Conservation (phyloP, 2,888 invertebrate genomes). For the Himalopsyche tibetana region DNA sequence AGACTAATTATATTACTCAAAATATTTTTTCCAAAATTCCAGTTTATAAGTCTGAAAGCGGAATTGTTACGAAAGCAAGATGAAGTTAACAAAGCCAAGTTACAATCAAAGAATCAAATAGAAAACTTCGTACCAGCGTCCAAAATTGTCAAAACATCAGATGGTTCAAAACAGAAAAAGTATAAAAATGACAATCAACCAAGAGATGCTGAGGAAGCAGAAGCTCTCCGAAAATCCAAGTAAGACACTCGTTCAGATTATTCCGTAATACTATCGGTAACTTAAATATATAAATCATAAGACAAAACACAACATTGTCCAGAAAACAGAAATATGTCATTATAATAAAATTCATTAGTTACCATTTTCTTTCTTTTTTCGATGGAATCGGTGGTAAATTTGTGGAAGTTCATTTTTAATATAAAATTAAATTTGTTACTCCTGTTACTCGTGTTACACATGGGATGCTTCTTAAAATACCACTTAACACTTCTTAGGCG, state of each 20-base stretch:
- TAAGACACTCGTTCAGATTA: constrained; percentile 65
- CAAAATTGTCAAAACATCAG: constrained; percentile 71
- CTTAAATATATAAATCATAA: no score
- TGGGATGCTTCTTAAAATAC: no score
- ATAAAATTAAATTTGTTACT: no score
- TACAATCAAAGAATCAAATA: constrained; percentile 75
- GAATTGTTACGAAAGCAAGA: constrained; percentile 92
- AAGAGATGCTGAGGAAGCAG: constrained; percentile 69
- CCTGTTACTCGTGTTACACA: no score
- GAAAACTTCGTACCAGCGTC: constrained; percentile 75
- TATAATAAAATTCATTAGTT: background rate
- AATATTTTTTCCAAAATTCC: constrained; percentile 65
- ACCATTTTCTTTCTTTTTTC: background rate
- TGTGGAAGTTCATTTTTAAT: no score
- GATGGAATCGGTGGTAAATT: no score
- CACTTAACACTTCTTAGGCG: no score
- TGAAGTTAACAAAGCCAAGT: constrained; percentile 84
- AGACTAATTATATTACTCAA: no score
- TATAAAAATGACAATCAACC: constrained; percentile 73
- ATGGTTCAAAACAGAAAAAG: constrained; percentile 57
- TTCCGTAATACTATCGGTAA: no score
- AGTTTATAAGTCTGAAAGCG: constrained; percentile 90
- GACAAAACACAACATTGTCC: no score
- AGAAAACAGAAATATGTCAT: no score
- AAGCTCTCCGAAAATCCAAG: constrained; percentile 73